Evolutionary conservation across 2,888 invertebrate genomes (phyloP).

Genomic region (Spodoptera exigua): DNA sequence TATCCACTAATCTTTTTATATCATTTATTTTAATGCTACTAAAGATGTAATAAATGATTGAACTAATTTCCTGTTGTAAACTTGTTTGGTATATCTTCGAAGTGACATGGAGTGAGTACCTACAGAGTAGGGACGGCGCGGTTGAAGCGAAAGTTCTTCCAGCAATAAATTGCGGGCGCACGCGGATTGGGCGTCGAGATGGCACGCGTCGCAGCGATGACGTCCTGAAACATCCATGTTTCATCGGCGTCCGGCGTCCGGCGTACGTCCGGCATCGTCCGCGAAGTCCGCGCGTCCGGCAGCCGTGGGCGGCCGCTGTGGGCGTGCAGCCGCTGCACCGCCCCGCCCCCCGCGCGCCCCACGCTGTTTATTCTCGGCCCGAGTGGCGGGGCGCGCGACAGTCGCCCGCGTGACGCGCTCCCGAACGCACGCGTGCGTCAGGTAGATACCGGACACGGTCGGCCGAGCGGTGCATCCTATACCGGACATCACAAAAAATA

Average conservation of each 20-base stretch:
- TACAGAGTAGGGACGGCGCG: background rate
- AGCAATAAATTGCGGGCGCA: conserved; percentile 47
- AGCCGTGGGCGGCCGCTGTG: conserved; percentile 83
- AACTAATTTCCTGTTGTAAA: conserved; percentile 59
- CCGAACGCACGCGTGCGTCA: conserved; percentile 81
- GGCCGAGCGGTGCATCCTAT: conserved; percentile 84
- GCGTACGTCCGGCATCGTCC: conserved; percentile 52
- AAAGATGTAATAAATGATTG: conserved; percentile 57
- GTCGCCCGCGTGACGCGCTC: conserved; percentile 87
- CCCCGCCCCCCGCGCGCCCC: conserved; percentile 78
- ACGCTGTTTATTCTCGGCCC: conserved; percentile 86
- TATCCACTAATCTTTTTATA: conserved; percentile 57
- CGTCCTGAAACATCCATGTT: conserved; percentile 60
- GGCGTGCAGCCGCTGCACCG: conserved; percentile 85
- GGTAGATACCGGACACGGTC: conserved; percentile 71
- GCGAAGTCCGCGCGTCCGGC: conserved; percentile 64
- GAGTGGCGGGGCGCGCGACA: conserved; percentile 83
- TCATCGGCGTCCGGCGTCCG: conserved; percentile 53
- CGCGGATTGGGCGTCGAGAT: conserved; percentile 44
- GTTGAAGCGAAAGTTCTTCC: conserved; percentile 53
- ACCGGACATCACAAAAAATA: conserved; percentile 79
- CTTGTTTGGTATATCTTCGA: conserved; percentile 40
- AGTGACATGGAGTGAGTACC: conserved; percentile 17
- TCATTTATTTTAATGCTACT: conserved; percentile 57
- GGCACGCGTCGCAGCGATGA: conserved; percentile 53